phyloP scores from a whole-genome alignment of 2,113 vertebrate species.

The Argyrosomus japonicus region DNA sequence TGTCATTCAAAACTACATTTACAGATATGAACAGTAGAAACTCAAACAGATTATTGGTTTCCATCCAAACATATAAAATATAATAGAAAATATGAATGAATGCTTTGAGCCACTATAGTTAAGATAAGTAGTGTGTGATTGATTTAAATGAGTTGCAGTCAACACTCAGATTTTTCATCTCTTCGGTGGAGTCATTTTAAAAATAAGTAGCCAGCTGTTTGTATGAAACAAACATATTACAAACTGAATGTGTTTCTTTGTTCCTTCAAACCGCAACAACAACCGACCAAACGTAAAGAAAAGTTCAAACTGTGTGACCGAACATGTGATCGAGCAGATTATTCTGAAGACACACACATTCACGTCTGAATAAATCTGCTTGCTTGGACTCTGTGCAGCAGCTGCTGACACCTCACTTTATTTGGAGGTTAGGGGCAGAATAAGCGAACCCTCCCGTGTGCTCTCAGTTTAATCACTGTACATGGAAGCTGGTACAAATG shows the following conservation, averaged over 20 bases:
- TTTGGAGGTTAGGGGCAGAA: not conserved
- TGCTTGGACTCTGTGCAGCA: not conserved
- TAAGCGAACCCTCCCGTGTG: not conserved
- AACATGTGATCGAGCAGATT: too few species aligned
- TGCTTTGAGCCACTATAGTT: not conserved
- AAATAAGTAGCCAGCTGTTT: too few species aligned
- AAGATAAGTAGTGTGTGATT: too few species aligned
- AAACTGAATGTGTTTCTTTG: too few species aligned
- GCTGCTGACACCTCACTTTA: not conserved
- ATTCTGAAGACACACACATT: not conserved
- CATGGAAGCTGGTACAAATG: slow-evolving; percentile 5
- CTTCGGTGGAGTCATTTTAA: too few species aligned
- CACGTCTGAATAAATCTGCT: not conserved
- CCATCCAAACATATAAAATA: not conserved
- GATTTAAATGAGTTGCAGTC: too few species aligned
- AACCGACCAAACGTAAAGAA: too few species aligned
- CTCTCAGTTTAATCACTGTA: slow-evolving; percentile 30
- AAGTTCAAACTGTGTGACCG: too few species aligned
- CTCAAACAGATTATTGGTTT: too few species aligned
- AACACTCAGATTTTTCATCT: too few species aligned
- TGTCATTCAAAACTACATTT: not conserved
- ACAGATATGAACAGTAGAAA: not conserved
- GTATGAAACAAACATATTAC: too few species aligned
- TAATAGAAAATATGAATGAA: not conserved
- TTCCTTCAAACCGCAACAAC: too few species aligned